Conservation (phyloP, 2,888 invertebrate genomes). For the Synanthedon myopaeformis region DNA sequence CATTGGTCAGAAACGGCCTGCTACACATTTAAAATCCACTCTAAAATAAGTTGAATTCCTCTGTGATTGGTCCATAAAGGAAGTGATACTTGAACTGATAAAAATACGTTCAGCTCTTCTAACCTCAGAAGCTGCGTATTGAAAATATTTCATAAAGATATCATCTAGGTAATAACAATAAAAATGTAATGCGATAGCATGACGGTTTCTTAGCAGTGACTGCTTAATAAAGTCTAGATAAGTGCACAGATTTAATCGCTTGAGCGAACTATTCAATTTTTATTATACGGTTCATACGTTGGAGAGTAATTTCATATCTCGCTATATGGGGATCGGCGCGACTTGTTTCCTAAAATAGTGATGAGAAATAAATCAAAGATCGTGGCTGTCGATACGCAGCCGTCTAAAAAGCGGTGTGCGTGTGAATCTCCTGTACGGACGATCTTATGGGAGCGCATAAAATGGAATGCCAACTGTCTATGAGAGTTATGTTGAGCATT, state of each 20-base stretch:
- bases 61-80: slow-evolving; percentile 35
- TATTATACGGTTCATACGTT: slow-evolving; percentile 37
- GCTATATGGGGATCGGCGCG: slow-evolving; percentile 49
- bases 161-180: not conserved
- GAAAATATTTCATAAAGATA: not conserved
- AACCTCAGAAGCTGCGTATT: not conserved
- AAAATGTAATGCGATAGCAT: not conserved
- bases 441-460: slow-evolving; percentile 55
- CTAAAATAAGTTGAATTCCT: slow-evolving; percentile 41
- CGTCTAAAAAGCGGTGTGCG: slow-evolving; percentile 45
- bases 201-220: not conserved
- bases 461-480: slow-evolving; percentile 33
- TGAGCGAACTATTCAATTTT: slow-evolving; percentile 31
- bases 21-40: slow-evolving; percentile 30
- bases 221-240: not conserved
- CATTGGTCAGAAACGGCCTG: slow-evolving; percentile 38
- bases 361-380: slow-evolving; percentile 65
- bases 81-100: slow-evolving; percentile 16
- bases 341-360: slow-evolving; percentile 66
- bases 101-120: slow-evolving; percentile 19
- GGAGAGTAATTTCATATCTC: slow-evolving; percentile 57
- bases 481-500: slow-evolving; percentile 11
- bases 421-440: slow-evolving; percentile 57
- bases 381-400: slow-evolving; percentile 42
- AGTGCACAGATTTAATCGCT: slow-evolving; percentile 11